These are phyloP conservation scores for Tyto alba DNA, from an alignment of 2,113 vertebrate species.

Conservation along the genomic window DNA sequence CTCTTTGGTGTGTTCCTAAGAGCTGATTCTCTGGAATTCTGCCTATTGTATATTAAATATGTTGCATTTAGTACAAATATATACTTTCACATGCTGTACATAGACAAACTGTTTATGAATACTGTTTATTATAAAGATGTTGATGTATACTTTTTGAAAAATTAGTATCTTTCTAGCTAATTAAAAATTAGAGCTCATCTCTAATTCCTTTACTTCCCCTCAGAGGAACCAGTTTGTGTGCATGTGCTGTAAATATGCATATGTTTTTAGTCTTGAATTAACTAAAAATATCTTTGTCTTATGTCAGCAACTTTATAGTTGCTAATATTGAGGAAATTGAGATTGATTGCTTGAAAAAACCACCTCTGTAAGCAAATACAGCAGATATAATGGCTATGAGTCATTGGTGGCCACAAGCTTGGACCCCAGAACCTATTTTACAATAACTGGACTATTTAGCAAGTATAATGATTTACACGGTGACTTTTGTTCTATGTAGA, in stretches of 20 bases:
- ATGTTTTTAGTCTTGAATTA: conserved; percentile 9
- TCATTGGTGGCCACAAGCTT: not conserved
- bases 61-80: not conserved
- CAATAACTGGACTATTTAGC: not conserved
- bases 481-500: not conserved
- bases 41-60: not conserved
- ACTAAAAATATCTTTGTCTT: conserved; percentile 22
- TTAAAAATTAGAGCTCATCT: not conserved
- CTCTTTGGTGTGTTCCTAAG: not conserved
- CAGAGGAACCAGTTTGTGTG: conserved; percentile 34
- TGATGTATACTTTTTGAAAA: not conserved
- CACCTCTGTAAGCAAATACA: conserved; percentile 19
- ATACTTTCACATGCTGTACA: not conserved
- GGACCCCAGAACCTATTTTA: not conserved
- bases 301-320: conserved; percentile 39
- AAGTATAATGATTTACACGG: not conserved
- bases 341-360: conserved; percentile 22
- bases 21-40: not conserved
- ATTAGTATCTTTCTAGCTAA: not conserved
- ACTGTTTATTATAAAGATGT: not conserved
- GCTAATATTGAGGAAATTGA: conserved; percentile 50
- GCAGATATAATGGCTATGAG: not conserved
- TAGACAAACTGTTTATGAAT: not conserved
- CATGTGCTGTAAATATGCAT: not conserved
- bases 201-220: conserved; percentile 4